A percentile compares a stretch with the other conserved stretches of the same genome.
Evolutionary conservation across 2,888 invertebrate genomes (phyloP).

Genomic region (Lasioglossum villosulum): DNA sequence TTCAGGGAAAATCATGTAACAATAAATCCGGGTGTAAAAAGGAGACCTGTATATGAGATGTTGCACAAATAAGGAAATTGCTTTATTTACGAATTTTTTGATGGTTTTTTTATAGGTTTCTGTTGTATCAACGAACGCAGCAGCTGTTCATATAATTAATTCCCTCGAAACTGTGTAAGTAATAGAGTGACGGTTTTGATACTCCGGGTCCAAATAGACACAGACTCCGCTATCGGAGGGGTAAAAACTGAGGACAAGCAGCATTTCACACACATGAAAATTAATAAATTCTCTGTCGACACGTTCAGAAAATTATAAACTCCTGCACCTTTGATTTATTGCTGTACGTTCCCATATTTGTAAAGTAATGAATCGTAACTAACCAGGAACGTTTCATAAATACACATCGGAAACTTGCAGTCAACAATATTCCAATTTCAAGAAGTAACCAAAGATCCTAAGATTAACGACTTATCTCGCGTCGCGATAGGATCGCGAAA

Average conservation of each 20-base stretch:
- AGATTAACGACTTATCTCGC: neutral
- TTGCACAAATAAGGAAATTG: too few species aligned
- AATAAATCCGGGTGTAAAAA: too few species aligned
- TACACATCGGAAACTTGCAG: neutral
- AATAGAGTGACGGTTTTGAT: too few species aligned
- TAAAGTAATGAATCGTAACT: neutral
- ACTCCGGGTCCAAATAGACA: too few species aligned
- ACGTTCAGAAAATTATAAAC: neutral
- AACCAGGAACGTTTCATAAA: neutral
- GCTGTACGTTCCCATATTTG: neutral
- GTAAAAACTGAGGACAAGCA: too few species aligned
- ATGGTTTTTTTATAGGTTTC: too few species aligned
- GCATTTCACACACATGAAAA: neutral
- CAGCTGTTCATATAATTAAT: too few species aligned
- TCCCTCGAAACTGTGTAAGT: too few species aligned
- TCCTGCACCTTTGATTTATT: neutral
- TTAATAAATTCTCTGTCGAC: neutral
- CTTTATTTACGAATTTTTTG: too few species aligned
- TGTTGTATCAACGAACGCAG: too few species aligned
- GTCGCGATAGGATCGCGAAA: neutral
- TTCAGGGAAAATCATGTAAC: neutral
- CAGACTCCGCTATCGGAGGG: too few species aligned
- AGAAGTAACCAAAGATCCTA: neutral
- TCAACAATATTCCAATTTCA: neutral
- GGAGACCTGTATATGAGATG: too few species aligned